Conservation (phyloP, 2,797 vertebrate genomes). For the Enteromius unitaeniatus region DNA sequence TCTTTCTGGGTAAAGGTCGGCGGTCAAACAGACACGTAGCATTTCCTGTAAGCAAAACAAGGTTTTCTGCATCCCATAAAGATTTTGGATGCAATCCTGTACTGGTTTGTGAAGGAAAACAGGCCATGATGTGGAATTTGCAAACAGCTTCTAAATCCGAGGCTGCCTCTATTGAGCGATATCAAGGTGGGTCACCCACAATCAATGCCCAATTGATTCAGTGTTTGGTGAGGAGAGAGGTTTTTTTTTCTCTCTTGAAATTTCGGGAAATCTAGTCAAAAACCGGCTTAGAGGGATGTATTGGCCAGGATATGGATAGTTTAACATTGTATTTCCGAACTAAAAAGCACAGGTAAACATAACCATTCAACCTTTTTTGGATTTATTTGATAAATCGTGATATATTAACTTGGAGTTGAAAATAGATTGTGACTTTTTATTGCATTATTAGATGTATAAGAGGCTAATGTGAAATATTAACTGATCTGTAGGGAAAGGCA, state of each 20-base stretch:
- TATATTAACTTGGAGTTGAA: conserved; percentile 61
- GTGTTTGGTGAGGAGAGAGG: conserved; percentile 58
- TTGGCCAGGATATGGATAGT: conserved; percentile 53
- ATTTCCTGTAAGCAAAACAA: conserved; percentile 6
- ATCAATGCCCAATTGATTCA: conserved; percentile 55
- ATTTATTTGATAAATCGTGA: conserved; percentile 70
- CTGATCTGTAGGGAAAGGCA: conserved; percentile 35
- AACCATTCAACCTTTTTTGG: conserved; percentile 68
- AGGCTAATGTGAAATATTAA: conserved; percentile 65
- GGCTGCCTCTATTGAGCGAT: conserved; percentile 44
- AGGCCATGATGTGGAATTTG: background rate
- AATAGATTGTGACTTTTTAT: conserved; percentile 63
- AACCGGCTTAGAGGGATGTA: conserved; percentile 34
- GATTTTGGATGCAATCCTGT: background rate
- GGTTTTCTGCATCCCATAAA: conserved; percentile 14
- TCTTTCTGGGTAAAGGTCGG: background rate
- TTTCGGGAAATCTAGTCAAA: conserved; percentile 51
- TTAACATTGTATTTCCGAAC: conserved; percentile 59
- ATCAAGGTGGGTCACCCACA: conserved; percentile 50
- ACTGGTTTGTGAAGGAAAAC: conserved; percentile 1
- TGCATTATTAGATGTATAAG: conserved; percentile 66
- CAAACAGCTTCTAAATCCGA: conserved; percentile 36
- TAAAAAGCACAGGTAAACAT: conserved; percentile 68
- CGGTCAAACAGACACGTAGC: conserved; percentile 26
- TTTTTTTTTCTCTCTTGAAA: conserved; percentile 68